Evolutionary conservation across 2,113 vertebrate species (phyloP).

Genomic region (Xenus cinereus): DNA sequence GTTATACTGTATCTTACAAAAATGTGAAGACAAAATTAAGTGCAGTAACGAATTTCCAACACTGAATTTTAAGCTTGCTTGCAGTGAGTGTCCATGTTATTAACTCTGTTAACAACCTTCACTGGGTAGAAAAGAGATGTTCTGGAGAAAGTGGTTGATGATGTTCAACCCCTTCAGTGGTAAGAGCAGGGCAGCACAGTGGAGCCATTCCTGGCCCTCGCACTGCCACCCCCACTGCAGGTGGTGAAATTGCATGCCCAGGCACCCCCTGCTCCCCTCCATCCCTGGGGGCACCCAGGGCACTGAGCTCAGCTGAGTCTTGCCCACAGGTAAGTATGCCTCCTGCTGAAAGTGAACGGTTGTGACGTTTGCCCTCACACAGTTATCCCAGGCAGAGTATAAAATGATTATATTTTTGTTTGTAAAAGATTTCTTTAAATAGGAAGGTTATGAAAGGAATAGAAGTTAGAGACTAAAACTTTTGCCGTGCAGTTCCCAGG

Average conservation of each 20-base stretch:
- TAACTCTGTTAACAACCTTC: background rate
- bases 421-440: background rate
- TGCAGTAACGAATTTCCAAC: background rate
- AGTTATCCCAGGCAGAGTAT: background rate
- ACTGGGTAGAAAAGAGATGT: background rate
- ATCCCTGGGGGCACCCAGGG: fast-evolving
- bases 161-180: background rate
- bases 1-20: background rate
- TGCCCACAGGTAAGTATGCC: background rate
- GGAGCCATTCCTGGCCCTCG: fast-evolving
- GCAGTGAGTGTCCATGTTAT: background rate
- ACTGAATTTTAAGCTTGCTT: background rate
- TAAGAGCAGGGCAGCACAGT: background rate
- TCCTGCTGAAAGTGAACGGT: fast-evolving
- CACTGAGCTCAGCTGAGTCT: fast-evolving
- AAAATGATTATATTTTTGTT: background rate
- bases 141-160: background rate
- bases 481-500: background rate
- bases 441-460: background rate
- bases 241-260: fast-evolving
- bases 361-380: background rate
- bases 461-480: background rate
- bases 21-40: background rate
- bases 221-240: fast-evolving
- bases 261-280: background rate